Evolutionary conservation across 2,113 vertebrate species (phyloP).

Genomic region (Dendrocopos noguchii): DNA sequence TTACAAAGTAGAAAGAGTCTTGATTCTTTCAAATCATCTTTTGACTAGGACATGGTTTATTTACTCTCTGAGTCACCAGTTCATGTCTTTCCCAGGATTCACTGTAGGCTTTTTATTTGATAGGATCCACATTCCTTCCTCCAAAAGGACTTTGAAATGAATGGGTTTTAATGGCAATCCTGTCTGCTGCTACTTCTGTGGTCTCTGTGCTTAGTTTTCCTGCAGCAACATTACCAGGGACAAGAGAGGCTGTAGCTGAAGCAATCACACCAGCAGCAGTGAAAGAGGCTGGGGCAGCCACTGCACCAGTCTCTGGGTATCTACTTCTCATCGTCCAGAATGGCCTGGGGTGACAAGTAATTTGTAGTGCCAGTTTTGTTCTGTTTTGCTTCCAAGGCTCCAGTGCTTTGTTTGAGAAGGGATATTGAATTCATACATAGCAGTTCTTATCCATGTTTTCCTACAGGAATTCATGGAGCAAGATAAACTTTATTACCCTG

Average conservation of each 20-base stretch:
- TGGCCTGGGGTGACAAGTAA: neutral
- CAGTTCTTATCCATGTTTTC: neutral
- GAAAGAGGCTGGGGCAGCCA: neutral
- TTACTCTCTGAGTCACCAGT: neutral
- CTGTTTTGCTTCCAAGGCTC: neutral
- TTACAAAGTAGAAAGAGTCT: neutral
- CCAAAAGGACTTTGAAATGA: neutral
- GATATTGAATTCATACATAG: accelerated
- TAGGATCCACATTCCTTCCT: neutral
- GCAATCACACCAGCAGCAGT: neutral
- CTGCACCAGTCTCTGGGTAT: neutral
- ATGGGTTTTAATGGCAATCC: neutral
- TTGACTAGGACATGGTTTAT: neutral
- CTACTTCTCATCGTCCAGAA: neutral
- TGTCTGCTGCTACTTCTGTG: neutral
- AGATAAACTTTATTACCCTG: neutral
- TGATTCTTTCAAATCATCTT: neutral
- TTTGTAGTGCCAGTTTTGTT: neutral
- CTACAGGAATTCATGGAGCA: neutral
- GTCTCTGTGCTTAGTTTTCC: neutral
- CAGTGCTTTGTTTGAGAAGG: neutral
- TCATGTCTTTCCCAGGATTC: neutral
- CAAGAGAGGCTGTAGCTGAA: neutral
- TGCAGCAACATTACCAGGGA: neutral
- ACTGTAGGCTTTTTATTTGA: neutral